Evolutionary conservation across 2,888 invertebrate species (phyloP), one percentile per base, ranked within the genome.

Genomic region (Epsilonema sp.): DNA sequence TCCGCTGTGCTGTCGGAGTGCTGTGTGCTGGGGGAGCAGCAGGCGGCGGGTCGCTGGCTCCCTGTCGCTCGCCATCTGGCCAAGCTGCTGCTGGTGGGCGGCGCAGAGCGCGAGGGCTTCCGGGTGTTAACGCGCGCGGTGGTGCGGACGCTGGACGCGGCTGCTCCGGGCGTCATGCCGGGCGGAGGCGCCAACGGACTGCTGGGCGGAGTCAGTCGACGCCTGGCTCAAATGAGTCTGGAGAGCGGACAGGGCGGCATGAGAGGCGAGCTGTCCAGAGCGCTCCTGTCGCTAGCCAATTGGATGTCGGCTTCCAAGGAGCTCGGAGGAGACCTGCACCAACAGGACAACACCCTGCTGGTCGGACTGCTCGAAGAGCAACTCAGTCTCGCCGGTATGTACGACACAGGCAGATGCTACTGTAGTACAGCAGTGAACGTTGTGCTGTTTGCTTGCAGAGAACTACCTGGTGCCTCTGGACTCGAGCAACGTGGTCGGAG

Each of bases 261-360:
- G n/a, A n/a, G n/a, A n/a, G 45, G 36, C 20, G 4, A 20, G 23
- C 11, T 48, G 25, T 42, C 49, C 16, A 26, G 59, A 44, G 63
- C 66, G 1, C 49, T 67, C 40, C 52, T 67, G 37, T 60, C 60
- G 3, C 49, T 67, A 25, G 63, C 63, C 21, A 62, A 63, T 49
- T 67, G 67, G 67, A 39, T 53, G 36, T 43, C 31, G 26, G 11
- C 8, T 2, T 48, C 51, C 25, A 16, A 45, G 13, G 26, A 22
- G 11, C 26, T 38, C 36, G 43, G 45, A 22, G 26, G n/a, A n/a
- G n/a, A n/a, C n/a, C n/a, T n/a, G n/a, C n/a, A n/a, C n/a, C n/a
- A n/a, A n/a, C n/a, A n/a, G n/a, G n/a, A n/a, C n/a, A n/a, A n/a
- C n/a, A n/a, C n/a, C n/a, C n/a, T n/a, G n/a, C n/a, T n/a, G n/a